phyloP scores from a whole-genome alignment of 2,888 invertebrate species.

The Cecidostiba fungosa region DNA sequence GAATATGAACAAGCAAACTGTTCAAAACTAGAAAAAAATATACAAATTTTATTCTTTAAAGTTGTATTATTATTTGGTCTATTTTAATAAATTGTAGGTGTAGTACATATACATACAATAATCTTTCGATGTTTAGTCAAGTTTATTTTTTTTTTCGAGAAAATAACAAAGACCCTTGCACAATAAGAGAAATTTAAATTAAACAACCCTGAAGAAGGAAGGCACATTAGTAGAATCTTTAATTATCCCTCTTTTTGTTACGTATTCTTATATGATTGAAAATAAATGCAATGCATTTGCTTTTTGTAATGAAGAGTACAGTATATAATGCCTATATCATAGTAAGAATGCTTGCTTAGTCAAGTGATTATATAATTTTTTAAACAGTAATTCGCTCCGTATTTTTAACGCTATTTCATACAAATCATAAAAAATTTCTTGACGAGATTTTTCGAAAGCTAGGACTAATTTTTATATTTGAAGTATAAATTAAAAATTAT shows the following conservation, averaged over 20 bases:
- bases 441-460: background rate
- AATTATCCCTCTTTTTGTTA: constrained; percentile 12
- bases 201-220: constrained; percentile 30
- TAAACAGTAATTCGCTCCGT: background rate
- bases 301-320: constrained; percentile 9
- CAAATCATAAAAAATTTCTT: background rate
- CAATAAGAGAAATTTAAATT: constrained; percentile 16
- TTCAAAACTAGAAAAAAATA: background rate
- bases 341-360: background rate
- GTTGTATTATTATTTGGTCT: constrained; percentile 2
- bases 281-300: constrained; percentile 4
- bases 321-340: constrained; percentile 3
- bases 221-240: constrained; percentile 52
- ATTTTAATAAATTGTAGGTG: background rate
- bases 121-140: constrained; percentile 39
- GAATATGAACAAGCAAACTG: background rate
- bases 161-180: constrained; percentile 29
- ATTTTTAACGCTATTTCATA: background rate
- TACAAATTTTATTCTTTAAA: background rate
- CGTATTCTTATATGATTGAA: constrained; percentile 16
- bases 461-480: background rate
- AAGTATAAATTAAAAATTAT: background rate
- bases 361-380: background rate
- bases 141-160: constrained; percentile 24
- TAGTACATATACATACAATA: constrained; percentile 30